These are phyloP conservation scores for Gymnopithys bicolor DNA, from an alignment of 2,797 vertebrate species.

Conservation along the genomic window DNA sequence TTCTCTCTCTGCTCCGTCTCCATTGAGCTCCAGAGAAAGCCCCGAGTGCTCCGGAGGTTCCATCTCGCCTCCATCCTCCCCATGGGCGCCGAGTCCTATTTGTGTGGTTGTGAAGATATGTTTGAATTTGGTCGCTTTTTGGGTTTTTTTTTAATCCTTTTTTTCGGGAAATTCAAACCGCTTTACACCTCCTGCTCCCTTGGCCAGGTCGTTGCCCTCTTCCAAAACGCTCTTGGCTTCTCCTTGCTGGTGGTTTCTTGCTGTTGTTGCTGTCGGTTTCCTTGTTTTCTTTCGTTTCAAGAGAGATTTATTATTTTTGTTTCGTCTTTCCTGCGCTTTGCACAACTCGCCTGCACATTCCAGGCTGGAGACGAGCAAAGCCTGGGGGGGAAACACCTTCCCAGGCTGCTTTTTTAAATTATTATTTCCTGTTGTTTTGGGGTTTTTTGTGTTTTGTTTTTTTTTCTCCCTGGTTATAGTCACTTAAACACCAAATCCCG, in stretches of 20 bases:
- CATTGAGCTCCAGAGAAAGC: not conserved
- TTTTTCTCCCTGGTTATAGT: not conserved
- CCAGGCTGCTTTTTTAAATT: not conserved
- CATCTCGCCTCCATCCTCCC: not conserved
- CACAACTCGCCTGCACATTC: not conserved
- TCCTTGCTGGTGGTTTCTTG: not conserved
- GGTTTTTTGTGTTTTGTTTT: too few species aligned
- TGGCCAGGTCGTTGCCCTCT: not conserved
- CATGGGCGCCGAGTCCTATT: not conserved
- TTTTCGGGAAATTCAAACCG: not conserved
- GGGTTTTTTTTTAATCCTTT: too few species aligned
- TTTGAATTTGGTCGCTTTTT: not conserved
- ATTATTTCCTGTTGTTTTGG: not conserved
- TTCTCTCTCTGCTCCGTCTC: not conserved
- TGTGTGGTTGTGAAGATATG: not conserved
- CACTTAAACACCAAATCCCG: not conserved
- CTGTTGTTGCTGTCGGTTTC: not conserved
- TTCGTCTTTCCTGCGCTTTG: not conserved
- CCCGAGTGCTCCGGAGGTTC: not conserved
- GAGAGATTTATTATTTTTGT: not conserved
- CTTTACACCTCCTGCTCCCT: not conserved
- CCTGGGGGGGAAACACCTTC: not conserved
- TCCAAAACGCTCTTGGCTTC: not conserved
- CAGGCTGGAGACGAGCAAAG: slow-evolving; percentile 9
- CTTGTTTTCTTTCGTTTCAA: not conserved